Base-by-base conservation (phyloP, 2,797 vertebrate species). In the Aplochiton taeniatus region DNA sequence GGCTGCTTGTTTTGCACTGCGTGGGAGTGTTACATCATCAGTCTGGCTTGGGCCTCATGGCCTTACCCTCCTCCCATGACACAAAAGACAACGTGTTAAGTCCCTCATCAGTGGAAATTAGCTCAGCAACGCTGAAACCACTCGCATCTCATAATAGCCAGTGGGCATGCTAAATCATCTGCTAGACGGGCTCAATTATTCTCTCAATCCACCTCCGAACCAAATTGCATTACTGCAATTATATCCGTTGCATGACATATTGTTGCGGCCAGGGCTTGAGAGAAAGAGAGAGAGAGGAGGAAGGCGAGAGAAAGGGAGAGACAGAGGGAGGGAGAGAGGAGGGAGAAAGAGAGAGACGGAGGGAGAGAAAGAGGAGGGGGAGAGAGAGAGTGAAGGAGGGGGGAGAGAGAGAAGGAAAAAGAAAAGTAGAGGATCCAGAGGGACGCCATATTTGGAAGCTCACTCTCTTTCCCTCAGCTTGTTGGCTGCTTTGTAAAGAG, bases 151-250 rank as follows among this genome's bases (percentile, higher is more conserved):
- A 89, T 85, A 89, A 89, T 89, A 91, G 90, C 88, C 88, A 87
- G 76, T 87, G 90, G 88, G 87, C 82, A 88, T 83, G 84, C 86
- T 89, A 87, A 85, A 88, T 88, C 87, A 86, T 89, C 87, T 87
- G 84, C 77, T 83, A 85, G 83, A 85, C 86, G 85, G 85, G 87
- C 87, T 83, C 88, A 89, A 90, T 89, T 91, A 89, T 87, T 88
- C 86, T 85, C 87, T 83, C 87, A 87, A 86, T 89, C 87, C 83
- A 83, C 88, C 87, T 89, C 88, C 89, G 63, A 88, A 88, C 87
- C 87, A 89, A 89, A 91, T 90, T 89, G 88, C 87, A 90, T 91
- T 91, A 91, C 87, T 89, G 70, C 87, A 91, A 91, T 91, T 88
- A 90, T 85, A 87, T 89, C 80, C 81, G 80, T 81, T 80, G 81